A percentile compares a stretch with the other conserved stretches of the same genome.
These are phyloP conservation scores for Forbesichthys agassizii DNA, from an alignment of 2,113 vertebrate genomes.

Conservation along the genomic window DNA sequence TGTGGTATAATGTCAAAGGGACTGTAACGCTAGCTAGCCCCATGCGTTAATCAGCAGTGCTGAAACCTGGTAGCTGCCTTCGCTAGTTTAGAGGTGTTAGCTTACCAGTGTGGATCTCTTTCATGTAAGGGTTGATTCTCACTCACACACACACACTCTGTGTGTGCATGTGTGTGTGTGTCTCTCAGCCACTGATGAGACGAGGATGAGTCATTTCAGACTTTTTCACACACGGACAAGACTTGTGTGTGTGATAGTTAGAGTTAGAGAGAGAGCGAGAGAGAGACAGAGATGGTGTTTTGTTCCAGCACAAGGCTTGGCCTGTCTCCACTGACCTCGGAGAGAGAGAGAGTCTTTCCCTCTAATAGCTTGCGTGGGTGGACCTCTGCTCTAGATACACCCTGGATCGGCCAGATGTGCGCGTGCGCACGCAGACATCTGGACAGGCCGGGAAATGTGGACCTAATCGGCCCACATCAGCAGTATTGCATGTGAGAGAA, in stretches of 20 bases:
- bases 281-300: slow-evolving; percentile 20
- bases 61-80: no score
- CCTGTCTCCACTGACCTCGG: slow-evolving; percentile 48
- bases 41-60: no score
- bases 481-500: slow-evolving; percentile 39
- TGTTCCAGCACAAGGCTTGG: slow-evolving; percentile 54
- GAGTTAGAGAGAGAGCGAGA: slow-evolving; percentile 12
- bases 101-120: no score
- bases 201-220: no score
- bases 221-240: no score
- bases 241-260: background rate
- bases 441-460: slow-evolving; percentile 53
- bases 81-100: no score
- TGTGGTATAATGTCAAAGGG: no score
- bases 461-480: slow-evolving; percentile 58
- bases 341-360: slow-evolving; percentile 21
- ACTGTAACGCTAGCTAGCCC: no score
- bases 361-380: slow-evolving; percentile 56
- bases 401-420: slow-evolving; percentile 55
- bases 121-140: no score
- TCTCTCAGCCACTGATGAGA: no score
- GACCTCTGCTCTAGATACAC: slow-evolving; percentile 61
- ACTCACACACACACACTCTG: no score
- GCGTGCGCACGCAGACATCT: slow-evolving; percentile 8
- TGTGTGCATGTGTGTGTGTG: no score